phyloP scores from a whole-genome alignment of 2,113 vertebrate species.

The Benitochromis conjunctus region DNA sequence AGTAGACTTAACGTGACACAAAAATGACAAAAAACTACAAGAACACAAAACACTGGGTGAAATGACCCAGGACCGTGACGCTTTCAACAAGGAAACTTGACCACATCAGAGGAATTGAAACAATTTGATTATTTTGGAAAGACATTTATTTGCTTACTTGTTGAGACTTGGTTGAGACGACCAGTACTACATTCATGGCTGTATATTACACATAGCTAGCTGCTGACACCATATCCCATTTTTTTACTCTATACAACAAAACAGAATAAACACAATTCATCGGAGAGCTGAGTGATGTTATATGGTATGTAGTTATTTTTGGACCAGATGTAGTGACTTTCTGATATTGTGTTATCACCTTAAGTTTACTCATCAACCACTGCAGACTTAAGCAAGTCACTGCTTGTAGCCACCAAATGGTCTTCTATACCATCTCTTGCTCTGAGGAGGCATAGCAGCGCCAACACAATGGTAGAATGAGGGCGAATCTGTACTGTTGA shows the following conservation, averaged over 20 bases:
- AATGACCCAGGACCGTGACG: too few relatives aligned
- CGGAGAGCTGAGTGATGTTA: not conserved
- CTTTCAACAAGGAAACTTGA: not conserved
- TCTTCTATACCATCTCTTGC: not conserved
- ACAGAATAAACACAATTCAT: not conserved
- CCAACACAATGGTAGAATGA: rapidly evolving
- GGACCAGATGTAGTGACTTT: not conserved
- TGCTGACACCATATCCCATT: not conserved
- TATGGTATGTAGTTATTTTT: not conserved
- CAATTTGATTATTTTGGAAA: not conserved
- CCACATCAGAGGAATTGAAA: not conserved
- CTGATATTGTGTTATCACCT: not conserved
- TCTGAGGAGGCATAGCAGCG: rapidly evolving
- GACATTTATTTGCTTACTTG: not conserved
- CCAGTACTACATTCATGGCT: not conserved
- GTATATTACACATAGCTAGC: not conserved
- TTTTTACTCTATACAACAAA: not conserved
- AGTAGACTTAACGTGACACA: too few relatives aligned
- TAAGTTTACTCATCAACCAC: not conserved
- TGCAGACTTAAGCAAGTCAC: not conserved
- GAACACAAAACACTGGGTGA: too few relatives aligned
- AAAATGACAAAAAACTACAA: too few relatives aligned
- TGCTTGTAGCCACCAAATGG: not conserved
- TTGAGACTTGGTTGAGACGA: not conserved
- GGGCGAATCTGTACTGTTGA: not conserved